Percentiles rank a stretch among this genome's conserved stretches.
These are phyloP conservation scores for Tokudaia muenninki DNA, from an alignment of 2,797 vertebrate genomes.

Conservation along the genomic window DNA sequence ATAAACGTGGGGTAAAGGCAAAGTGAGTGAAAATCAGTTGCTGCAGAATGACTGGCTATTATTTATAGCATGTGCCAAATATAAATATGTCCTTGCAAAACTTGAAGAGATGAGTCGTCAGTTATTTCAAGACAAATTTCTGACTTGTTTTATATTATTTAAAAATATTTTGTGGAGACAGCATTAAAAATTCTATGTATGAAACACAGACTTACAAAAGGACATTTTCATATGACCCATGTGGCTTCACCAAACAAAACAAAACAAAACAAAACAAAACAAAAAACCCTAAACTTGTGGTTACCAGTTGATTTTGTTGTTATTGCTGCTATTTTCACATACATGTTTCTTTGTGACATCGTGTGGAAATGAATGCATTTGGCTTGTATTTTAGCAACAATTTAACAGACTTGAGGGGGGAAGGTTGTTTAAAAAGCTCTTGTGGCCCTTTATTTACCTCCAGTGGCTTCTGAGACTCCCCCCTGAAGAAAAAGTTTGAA, in stretches of 20 bases:
- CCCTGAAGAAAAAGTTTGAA: neutral
- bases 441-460: neutral
- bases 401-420: neutral
- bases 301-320: neutral
- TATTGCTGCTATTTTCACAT: neutral
- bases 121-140: conserved; percentile 82
- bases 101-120: conserved; percentile 80
- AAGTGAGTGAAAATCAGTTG: conserved; percentile 77
- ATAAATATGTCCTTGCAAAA: conserved; percentile 82
- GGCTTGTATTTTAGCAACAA: conserved; percentile 15
- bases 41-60: conserved; percentile 79
- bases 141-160: conserved; percentile 77
- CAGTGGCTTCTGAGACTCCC: neutral
- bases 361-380: neutral
- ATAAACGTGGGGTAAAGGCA: conserved; percentile 68
- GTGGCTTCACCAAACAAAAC: neutral
- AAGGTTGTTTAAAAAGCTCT: neutral
- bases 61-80: conserved; percentile 83
- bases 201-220: conserved; percentile 28
- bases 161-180: conserved; percentile 68
- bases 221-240: neutral
- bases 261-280: too few relatives aligned
- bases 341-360: conserved; percentile 39
- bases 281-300: conserved; percentile 5
- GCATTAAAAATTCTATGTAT: conserved; percentile 54